Evolutionary conservation across 2,888 invertebrate genomes (phyloP).

Genomic region (Ectemnius cavifrons): DNA sequence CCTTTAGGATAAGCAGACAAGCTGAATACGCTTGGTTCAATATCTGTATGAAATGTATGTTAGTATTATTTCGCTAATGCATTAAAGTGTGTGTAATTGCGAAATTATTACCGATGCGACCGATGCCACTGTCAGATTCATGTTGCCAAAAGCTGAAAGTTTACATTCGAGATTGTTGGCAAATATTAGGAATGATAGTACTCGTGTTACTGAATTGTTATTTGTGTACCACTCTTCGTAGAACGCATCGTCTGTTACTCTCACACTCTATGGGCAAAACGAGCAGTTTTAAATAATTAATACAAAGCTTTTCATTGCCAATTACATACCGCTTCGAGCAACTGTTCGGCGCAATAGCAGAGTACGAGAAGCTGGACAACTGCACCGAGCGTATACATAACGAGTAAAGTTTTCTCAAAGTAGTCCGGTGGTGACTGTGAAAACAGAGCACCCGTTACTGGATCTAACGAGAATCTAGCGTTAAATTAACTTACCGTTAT

Average conservation of each 20-base stretch:
- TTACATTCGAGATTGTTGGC: constrained; percentile 51
- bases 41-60: constrained; percentile 46
- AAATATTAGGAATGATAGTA: constrained; percentile 42
- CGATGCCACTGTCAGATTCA: constrained; percentile 58
- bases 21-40: constrained; percentile 61
- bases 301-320: background rate
- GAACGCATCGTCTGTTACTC: constrained; percentile 51
- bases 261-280: constrained; percentile 49
- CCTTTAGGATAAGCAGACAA: constrained; percentile 50
- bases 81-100: background rate
- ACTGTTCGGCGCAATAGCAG: constrained; percentile 59
- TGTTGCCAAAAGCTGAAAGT: constrained; percentile 42
- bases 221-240: constrained; percentile 53
- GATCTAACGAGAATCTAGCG: too few relatives aligned
- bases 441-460: background rate
- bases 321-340: constrained; percentile 60
- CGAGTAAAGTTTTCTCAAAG: constrained; percentile 28
- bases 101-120: constrained; percentile 56
- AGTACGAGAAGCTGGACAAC: constrained; percentile 60
- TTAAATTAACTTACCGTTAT: constrained; percentile 45
- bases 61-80: background rate
- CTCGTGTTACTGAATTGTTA: constrained; percentile 23
- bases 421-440: constrained; percentile 12
- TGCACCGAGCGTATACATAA: constrained; percentile 42
- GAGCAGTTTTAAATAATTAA: background rate